Base-by-base conservation (phyloP, 2,113 vertebrate species). In the Esox niger region DNA sequence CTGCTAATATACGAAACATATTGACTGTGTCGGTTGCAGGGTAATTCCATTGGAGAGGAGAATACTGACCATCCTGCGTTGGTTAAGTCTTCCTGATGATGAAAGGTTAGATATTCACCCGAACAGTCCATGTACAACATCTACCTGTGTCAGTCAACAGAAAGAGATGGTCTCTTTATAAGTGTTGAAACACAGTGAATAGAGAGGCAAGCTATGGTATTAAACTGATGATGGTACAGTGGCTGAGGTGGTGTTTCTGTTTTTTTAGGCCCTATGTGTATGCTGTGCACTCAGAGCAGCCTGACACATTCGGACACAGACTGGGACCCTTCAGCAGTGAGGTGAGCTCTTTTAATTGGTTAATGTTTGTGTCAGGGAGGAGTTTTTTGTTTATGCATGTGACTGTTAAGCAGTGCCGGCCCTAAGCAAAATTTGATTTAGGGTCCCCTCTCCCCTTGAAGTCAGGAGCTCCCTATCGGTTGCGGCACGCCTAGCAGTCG, bases 231-330 rank as follows among this genome's bases (percentile, higher is more conserved):
- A 0, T 23, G n/a, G 47, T 1, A 31, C 15, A 2, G 29, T 21
- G 17, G 4, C 23, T 52, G 54, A 32, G 55, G 58, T 33, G 56
- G 27, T 61, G 23, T 20, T 6, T 56, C 32, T 26, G 43, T 47
- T 27, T 64, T 84, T 17, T 1, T 80, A 99, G 97, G 80, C 97
- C 97, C 8, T 98, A 98, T 1, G 95, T 97, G 27, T 98, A 94
- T 57, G 97, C 95, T 6, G 94, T 97, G 69, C 98, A 99, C 85
- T 98, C 96, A 0, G 97, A 99, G 73, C 96, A 99, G 78, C 97
- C 97, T 0, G 97, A 99, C 78, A 87, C 93, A 23, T 95, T 94
- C 60, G 97, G 97, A 52, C 97, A 99, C 82, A 92, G 94, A 60
- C 93, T 95, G 0, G 97, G 97, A 21, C 97, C 97, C 1, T 92